Evolutionary conservation across 2,113 vertebrate genomes (phyloP).

Genomic region (Podarcis raffonei): DNA sequence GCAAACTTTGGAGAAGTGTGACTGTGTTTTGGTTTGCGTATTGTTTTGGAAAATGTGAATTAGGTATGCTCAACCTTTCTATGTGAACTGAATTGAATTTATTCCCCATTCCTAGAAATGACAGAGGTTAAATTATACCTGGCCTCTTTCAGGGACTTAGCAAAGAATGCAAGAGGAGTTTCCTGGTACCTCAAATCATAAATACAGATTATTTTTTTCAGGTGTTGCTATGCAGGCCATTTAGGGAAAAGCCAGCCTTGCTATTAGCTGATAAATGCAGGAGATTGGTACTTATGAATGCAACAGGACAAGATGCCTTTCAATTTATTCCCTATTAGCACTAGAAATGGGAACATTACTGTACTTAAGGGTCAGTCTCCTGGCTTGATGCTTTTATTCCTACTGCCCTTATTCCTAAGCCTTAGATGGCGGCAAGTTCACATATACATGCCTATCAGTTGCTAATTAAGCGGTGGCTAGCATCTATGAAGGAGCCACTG

Average conservation of each 20-base stretch:
- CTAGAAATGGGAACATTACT: not conserved
- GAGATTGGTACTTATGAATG: not conserved
- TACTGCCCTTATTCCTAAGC: not conserved
- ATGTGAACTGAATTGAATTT: too few species aligned
- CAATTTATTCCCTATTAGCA: not conserved
- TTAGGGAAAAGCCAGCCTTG: slow-evolving; percentile 1
- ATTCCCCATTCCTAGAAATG: too few species aligned
- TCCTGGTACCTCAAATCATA: too few species aligned
- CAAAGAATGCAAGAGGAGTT: not conserved
- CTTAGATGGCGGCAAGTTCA: not conserved
- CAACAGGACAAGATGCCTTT: not conserved
- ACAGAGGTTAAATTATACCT: not conserved
- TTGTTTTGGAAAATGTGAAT: too few species aligned
- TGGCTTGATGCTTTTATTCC: not conserved
- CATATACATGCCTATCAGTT: not conserved
- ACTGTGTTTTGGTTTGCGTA: too few species aligned
- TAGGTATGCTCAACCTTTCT: too few species aligned
- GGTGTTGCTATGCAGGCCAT: not conserved
- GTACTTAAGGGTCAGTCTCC: not conserved
- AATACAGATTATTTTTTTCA: not conserved
- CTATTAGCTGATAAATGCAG: not conserved
- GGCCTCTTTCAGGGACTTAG: not conserved
- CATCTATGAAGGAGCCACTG: not conserved
- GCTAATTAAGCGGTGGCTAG: not conserved
- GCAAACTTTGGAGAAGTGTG: too few species aligned